phyloP scores from a whole-genome alignment of 1,140 invertebrate genomes.

The Leptopilina boulardi region DNA sequence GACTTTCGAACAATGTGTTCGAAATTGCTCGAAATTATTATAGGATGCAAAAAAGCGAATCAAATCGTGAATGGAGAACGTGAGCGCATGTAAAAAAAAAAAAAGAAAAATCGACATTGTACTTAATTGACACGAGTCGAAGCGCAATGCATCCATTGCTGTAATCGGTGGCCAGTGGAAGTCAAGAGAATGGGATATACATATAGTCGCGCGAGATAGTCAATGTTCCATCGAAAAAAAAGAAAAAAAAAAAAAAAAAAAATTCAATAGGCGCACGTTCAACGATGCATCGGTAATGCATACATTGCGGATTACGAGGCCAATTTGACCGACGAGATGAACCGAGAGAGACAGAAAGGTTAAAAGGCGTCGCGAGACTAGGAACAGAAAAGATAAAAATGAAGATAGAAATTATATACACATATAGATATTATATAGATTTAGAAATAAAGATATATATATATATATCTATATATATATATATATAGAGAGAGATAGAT shows the following conservation, averaged over 20 bases:
- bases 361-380: not conserved
- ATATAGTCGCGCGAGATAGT: constrained; percentile 8
- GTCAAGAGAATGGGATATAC: constrained; percentile 19
- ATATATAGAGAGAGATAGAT: too few relatives aligned
- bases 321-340: constrained; percentile 44
- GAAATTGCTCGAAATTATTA: constrained; percentile 16
- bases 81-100: constrained; percentile 39
- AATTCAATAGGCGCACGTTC: constrained; percentile 57
- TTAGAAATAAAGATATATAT: too few relatives aligned
- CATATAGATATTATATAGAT: too few relatives aligned
- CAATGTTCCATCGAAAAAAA: constrained; percentile 45
- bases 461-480: too few relatives aligned
- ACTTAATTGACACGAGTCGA: constrained; percentile 56
- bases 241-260: constrained; percentile 61
- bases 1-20: not conserved
- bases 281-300: constrained; percentile 57
- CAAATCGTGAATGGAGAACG: constrained; percentile 26
- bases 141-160: constrained; percentile 31
- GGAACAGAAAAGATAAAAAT: not conserved
- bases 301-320: constrained; percentile 43
- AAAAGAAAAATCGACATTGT: constrained; percentile 49
- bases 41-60: constrained; percentile 32
- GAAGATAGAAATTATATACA: too few relatives aligned
- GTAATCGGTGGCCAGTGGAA: not conserved
- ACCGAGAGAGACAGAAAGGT: not conserved